These are phyloP conservation scores for Nansenia antarctica DNA, from an alignment of 2,113 vertebrate species.

Conservation along the genomic window DNA sequence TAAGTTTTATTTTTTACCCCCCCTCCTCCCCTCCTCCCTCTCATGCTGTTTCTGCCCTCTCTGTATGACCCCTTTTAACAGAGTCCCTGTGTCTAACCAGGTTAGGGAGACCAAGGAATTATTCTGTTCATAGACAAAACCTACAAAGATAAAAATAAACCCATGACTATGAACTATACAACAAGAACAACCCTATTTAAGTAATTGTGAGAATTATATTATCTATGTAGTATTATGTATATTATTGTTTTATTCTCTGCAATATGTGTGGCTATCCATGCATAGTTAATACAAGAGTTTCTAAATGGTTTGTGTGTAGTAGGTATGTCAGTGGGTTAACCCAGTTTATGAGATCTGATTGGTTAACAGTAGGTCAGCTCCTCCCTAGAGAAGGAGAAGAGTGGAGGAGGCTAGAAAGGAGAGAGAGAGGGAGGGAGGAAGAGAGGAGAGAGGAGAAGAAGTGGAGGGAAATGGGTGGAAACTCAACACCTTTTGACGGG, in stretches of 20 bases:
- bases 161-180: conserved; percentile 31
- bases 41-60: conserved; percentile 2
- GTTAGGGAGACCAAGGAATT: too few relatives aligned
- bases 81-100: too few relatives aligned
- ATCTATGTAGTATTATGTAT: not conserved
- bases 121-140: too few relatives aligned
- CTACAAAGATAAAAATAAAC: too few relatives aligned
- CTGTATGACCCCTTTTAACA: too few relatives aligned
- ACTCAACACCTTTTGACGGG: conserved; percentile 51
- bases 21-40: conserved; percentile 22
- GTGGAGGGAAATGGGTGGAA: conserved; percentile 50
- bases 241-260: too few relatives aligned
- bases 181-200: not conserved
- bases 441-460: conserved; percentile 25
- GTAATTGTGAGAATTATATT: not conserved
- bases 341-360: conserved; percentile 51
- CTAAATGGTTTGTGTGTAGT: conserved; percentile 34
- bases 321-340: conserved; percentile 45
- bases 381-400: conserved; percentile 52
- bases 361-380: conserved; percentile 53
- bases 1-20: conserved; percentile 42
- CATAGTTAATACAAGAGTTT: conserved; percentile 28
- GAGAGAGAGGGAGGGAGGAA: conserved; percentile 43
- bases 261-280: too few relatives aligned
- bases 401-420: conserved; percentile 43